phyloP scores from a whole-genome alignment of 1,140 invertebrate species.

The Temnothorax nylanderi region DNA sequence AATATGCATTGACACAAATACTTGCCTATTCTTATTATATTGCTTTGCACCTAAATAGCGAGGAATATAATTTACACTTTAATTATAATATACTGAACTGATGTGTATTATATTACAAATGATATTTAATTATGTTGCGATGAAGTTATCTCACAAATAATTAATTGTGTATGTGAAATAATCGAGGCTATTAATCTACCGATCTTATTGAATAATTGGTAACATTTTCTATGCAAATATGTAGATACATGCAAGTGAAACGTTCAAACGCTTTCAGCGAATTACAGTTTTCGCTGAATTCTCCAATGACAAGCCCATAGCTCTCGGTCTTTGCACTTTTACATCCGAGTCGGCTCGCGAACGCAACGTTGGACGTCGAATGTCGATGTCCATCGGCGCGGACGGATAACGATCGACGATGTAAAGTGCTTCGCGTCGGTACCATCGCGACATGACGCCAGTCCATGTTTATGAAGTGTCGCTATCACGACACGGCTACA shows the following conservation, averaged over 20 bases:
- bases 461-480: conserved; percentile 58
- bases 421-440: conserved; percentile 40
- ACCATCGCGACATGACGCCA: conserved; percentile 51
- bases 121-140: not conserved
- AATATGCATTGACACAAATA: not conserved
- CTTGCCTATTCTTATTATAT: not conserved
- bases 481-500: conserved; percentile 60
- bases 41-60: not conserved
- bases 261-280: not conserved
- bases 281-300: not conserved
- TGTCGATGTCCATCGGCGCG: conserved; percentile 50
- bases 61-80: not conserved
- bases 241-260: not conserved
- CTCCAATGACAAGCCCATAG: not conserved
- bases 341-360: not conserved
- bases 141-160: not conserved
- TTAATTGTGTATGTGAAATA: not conserved
- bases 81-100: not conserved
- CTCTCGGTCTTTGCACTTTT: not conserved
- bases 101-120: not conserved
- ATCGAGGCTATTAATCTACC: not conserved
- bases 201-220: no score
- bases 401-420: conserved; percentile 52
- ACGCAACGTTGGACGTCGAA: conserved; percentile 15
- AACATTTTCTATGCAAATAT: not conserved